Conservation (phyloP, 2,888 invertebrate genomes). For the Apocheima hispidaria region DNA sequence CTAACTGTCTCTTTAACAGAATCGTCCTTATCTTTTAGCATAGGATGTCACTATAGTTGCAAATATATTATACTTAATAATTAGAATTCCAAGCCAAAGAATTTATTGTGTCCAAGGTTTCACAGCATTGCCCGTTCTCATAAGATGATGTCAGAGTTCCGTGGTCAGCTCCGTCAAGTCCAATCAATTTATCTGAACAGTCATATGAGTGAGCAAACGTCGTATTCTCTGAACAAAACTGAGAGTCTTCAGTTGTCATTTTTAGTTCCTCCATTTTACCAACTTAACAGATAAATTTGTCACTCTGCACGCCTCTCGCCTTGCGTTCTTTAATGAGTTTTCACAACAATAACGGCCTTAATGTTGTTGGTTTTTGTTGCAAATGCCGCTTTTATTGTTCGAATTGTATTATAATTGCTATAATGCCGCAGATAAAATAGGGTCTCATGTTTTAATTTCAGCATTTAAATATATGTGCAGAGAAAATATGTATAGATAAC, state of each 20-base stretch:
- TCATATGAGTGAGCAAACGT: neutral
- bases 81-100: neutral
- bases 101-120: neutral
- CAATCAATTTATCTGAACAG: neutral
- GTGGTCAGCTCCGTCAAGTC: neutral
- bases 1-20: too few species aligned
- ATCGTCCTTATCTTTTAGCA: too few species aligned
- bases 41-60: too few species aligned
- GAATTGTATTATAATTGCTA: conserved; percentile 9
- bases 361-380: conserved; percentile 21
- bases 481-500: too few species aligned
- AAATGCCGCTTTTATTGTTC: conserved; percentile 14
- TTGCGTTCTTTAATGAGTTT: conserved; percentile 21
- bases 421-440: neutral
- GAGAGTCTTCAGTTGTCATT: neutral
- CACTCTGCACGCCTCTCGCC: neutral
- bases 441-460: conserved; percentile 5
- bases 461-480: neutral
- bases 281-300: neutral
- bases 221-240: neutral
- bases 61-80: too few species aligned
- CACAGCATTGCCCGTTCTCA: neutral
- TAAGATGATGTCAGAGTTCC: neutral
- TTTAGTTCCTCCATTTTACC: neutral
- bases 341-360: conserved; percentile 30